Evolutionary conservation across 2,113 vertebrate species (phyloP).

Genomic region (Herpetotheres cachinnans): DNA sequence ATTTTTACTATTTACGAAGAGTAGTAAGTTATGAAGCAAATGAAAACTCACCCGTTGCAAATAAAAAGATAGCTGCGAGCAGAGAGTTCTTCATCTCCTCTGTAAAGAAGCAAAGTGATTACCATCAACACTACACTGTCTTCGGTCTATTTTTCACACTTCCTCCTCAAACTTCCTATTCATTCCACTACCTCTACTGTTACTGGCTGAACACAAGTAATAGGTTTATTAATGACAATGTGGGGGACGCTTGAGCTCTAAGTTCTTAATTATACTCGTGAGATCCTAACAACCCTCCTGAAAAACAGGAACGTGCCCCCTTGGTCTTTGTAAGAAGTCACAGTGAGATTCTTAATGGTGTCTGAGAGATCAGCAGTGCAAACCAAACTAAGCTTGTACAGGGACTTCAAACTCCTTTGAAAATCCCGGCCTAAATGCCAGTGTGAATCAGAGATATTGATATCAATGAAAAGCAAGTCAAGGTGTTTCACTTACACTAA

Average conservation of each 20-base stretch:
- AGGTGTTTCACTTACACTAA: neutral
- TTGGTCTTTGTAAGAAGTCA: neutral
- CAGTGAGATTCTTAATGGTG: neutral
- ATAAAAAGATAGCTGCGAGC: constrained; percentile 14
- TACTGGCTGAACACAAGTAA: neutral
- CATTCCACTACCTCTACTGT: neutral
- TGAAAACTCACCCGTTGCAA: constrained; percentile 38
- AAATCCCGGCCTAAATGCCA: neutral
- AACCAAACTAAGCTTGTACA: neutral
- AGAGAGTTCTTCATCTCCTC: constrained; percentile 36
- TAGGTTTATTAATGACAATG: neutral
- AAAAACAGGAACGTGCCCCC: neutral
- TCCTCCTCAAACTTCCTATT: constrained; percentile 30
- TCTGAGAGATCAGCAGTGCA: neutral
- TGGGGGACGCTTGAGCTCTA: neutral
- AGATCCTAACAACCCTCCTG: neutral
- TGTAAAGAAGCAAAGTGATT: constrained; percentile 26
- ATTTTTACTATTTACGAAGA: neutral
- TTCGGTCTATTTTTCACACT: constrained; percentile 7
- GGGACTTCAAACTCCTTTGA: neutral
- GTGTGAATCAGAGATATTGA: neutral
- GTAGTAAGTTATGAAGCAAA: neutral
- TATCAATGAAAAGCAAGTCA: neutral
- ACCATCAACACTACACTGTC: neutral
- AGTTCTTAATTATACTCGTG: neutral